Conservation (phyloP, 1,140 invertebrate genomes). For the Stenopsyche tienmushanensis region DNA sequence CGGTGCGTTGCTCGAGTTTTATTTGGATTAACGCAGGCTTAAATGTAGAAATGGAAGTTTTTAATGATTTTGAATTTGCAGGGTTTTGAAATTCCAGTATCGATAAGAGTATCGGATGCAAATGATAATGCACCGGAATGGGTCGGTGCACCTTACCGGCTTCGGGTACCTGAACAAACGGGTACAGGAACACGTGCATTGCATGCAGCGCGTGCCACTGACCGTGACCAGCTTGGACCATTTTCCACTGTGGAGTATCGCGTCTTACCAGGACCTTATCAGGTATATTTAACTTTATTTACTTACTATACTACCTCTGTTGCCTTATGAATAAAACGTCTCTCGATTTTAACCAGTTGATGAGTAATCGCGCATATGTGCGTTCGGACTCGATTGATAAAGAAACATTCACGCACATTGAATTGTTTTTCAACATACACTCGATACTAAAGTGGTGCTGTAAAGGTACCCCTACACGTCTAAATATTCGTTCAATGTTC, state of each 20-base stretch:
- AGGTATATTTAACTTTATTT: constrained; percentile 52
- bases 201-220: constrained; percentile 74
- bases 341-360: too few species aligned
- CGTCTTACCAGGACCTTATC: constrained; percentile 74
- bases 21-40: constrained; percentile 12
- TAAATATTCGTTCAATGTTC: too few species aligned
- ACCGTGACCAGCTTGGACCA: constrained; percentile 85
- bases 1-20: constrained; percentile 50
- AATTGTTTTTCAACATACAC: too few species aligned
- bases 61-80: constrained; percentile 43
- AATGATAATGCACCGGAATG: constrained; percentile 89
- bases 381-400: too few species aligned
- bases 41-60: constrained; percentile 29
- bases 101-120: constrained; percentile 87
- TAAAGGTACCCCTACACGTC: too few species aligned
- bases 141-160: constrained; percentile 75
- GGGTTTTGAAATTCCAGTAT: constrained; percentile 86
- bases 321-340: too few species aligned
- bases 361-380: too few species aligned
- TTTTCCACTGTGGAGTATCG: constrained; percentile 87
- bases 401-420: too few species aligned
- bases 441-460: too few species aligned
- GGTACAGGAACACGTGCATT: constrained; percentile 78
- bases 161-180: constrained; percentile 85
- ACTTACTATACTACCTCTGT: background rate